Percentiles rank a stretch among this genome's conserved stretches.
Evolutionary conservation across 2,113 vertebrate species (phyloP).

Genomic region (Gobius niger): DNA sequence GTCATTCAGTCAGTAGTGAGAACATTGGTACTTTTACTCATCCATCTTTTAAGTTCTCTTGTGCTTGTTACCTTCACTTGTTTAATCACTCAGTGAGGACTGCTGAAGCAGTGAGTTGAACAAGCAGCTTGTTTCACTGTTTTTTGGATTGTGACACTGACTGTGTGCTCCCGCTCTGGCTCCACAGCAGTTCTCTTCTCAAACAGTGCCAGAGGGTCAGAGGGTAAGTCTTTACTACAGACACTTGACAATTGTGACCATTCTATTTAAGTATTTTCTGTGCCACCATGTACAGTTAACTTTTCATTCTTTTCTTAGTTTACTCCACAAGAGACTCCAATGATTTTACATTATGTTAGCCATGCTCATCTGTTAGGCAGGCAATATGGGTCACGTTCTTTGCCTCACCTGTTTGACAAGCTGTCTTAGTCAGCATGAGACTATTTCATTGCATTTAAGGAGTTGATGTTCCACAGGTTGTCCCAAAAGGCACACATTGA

Average conservation of each 20-base stretch:
- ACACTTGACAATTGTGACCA: background rate
- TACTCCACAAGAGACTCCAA: conserved; percentile 8
- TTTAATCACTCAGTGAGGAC: background rate
- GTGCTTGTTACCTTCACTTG: no score
- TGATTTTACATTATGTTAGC: background rate
- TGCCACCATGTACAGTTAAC: background rate
- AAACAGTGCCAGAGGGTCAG: conserved; percentile 35
- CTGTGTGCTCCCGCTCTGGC: conserved; percentile 25
- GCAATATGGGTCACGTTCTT: conserved; percentile 34
- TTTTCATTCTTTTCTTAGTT: background rate
- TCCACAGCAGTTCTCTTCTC: conserved; percentile 23
- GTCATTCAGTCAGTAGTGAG: conserved; percentile 31
- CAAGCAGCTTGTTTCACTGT: conserved; percentile 15
- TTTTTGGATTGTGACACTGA: conserved; percentile 2
- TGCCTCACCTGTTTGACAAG: conserved; percentile 78
- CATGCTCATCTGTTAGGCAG: conserved; percentile 14
- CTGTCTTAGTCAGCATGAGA: conserved; percentile 64
- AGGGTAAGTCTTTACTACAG: conserved; percentile 52
- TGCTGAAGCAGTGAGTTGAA: conserved; percentile 10
- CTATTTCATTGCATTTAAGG: conserved; percentile 40
- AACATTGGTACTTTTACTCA: conserved; percentile 19
- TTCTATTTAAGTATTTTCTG: background rate
- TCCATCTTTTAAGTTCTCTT: background rate
- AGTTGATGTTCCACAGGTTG: conserved; percentile 25
- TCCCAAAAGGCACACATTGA: background rate